Conservation (phyloP, 2,888 invertebrate genomes). For the Himalopsyche anomala region DNA sequence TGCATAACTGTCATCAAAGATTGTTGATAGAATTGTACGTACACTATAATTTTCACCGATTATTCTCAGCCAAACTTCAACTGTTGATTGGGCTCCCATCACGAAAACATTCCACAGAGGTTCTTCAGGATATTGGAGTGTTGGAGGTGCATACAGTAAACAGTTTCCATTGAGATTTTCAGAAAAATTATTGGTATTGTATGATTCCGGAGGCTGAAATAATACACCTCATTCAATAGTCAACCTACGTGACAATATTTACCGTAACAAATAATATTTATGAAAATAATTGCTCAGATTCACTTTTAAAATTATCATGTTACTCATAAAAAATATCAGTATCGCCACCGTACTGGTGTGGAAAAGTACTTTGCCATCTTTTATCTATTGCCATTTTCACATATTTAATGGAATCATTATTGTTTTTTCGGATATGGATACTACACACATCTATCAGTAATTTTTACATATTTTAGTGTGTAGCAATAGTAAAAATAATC, state of each 20-base stretch:
- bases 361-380: too few relatives aligned
- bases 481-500: too few relatives aligned
- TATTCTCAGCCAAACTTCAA: conserved; percentile 82
- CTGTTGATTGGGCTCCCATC: conserved; percentile 78
- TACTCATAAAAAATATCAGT: too few relatives aligned
- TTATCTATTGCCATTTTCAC: too few relatives aligned
- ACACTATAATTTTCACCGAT: conserved; percentile 81
- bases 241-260: too few relatives aligned
- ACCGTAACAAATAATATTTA: not conserved
- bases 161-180: not conserved
- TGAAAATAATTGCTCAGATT: not conserved
- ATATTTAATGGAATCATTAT: too few relatives aligned
- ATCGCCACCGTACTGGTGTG: too few relatives aligned
- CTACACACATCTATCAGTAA: too few relatives aligned
- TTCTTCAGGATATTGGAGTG: conserved; percentile 73
- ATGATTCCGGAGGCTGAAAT: not conserved
- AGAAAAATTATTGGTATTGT: conserved; percentile 44
- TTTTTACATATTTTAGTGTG: too few relatives aligned
- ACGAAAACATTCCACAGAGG: conserved; percentile 80
- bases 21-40: conserved; percentile 68
- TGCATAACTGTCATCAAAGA: not conserved
- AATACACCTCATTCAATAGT: too few relatives aligned
- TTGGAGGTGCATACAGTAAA: conserved; percentile 68
- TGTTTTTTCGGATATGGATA: too few relatives aligned
- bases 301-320: too few relatives aligned